Evolutionary conservation across 2,113 vertebrate genomes (phyloP), one percentile per base, ranked within the genome.

Genomic region (Piaya cayana): DNA sequence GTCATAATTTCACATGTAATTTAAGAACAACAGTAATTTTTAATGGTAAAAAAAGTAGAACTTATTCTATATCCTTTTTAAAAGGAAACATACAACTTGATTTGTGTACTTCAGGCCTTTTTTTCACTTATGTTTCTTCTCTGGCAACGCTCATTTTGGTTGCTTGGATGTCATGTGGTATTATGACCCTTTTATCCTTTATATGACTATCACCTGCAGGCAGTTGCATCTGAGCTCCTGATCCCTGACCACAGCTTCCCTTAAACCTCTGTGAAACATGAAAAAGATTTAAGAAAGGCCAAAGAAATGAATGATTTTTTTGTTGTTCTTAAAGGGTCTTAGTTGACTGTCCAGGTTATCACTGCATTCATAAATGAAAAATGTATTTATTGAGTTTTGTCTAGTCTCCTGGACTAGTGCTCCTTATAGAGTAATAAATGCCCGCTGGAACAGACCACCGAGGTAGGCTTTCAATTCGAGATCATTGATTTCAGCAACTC

Each of bases 121-220:
- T 32, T 23, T 15, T 42, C 12, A 14, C 45, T 70, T 50, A n/a
- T 42, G 88, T 83, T 92, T 88, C 49, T 68, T 88, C 56, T 60
- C 58, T 58, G 32, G 43, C 67, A 88, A 6, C 36, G 72, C 67
- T 87, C 64, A 71, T 92, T 95, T 81, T 88, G 88, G 90, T 88
- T 96, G 59, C 86, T 91, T 89, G 45, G 15, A 91, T 94, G 75
- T 52, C 52, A 50, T 78, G 52, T 15, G 45, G 43, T 87, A 91
- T 86, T 95, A 89, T 19, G 70, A n/a, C 42, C 60, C 68, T 95
- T 93, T 96, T 83, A 93, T 92, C 58, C 92, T 95, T 94, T 79
- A 60, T 95, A 84, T 92, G 49, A 82, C 90, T 96, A 78, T 96
- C 76, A 96, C 83, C 95, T 96, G 88, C 70, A 96, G 70, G 88